phyloP scores from a whole-genome alignment of 2,888 invertebrate genomes.

The Ichneumoninae sp. region DNA sequence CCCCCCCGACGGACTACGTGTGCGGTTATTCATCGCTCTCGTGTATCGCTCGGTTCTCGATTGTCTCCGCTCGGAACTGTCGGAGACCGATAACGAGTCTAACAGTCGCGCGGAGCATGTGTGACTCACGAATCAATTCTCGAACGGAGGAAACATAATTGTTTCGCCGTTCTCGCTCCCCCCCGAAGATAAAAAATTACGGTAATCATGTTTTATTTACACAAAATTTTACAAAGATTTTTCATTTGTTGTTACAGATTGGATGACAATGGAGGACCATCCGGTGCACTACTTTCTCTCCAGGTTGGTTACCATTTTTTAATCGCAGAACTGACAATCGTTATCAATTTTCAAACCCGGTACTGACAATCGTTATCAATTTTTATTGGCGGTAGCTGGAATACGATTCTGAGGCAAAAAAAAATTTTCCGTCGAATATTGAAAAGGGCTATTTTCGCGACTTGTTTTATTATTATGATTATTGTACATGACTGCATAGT shows the following conservation, averaged over 20 bases:
- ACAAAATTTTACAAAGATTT: not conserved
- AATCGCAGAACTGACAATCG: no score
- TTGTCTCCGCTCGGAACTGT: not conserved
- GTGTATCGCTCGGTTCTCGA: conserved; percentile 8
- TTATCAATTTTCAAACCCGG: no score
- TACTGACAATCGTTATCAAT: no score
- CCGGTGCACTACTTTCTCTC: conserved; percentile 68
- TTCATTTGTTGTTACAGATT: conserved; percentile 70
- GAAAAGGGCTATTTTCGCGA: not conserved
- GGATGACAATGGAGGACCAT: conserved; percentile 73
- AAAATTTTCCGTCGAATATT: not conserved
- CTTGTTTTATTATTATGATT: not conserved
- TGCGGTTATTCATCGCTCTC: not conserved
- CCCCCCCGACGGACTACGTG: not conserved
- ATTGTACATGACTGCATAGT: not conserved
- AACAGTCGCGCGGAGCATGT: not conserved
- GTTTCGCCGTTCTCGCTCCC: no score
- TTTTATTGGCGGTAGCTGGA: no score
- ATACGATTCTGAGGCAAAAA: no score
- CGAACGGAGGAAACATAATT: no score
- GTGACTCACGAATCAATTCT: not conserved
- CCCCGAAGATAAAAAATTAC: not conserved
- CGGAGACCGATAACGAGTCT: not conserved
- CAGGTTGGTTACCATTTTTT: conserved; percentile 62
- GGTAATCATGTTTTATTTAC: not conserved